These are phyloP conservation scores for Lordiphosa clarofinis DNA, from an alignment of 1,140 invertebrate species.

Conservation along the genomic window DNA sequence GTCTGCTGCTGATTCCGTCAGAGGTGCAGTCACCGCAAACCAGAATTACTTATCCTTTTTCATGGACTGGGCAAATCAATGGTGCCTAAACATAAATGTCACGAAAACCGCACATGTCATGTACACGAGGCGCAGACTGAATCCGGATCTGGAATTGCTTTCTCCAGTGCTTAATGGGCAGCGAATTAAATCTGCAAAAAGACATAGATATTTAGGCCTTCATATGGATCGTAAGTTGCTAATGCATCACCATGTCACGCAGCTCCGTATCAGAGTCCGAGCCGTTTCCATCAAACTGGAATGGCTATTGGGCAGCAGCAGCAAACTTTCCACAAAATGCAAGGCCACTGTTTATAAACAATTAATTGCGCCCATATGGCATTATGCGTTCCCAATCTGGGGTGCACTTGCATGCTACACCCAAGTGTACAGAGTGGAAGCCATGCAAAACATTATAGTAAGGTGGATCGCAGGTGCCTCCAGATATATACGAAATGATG, in stretches of 20 bases:
- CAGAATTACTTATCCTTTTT: too few relatives aligned
- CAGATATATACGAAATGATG: background rate
- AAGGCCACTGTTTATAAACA: background rate
- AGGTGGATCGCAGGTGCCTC: background rate
- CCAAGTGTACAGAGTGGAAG: background rate
- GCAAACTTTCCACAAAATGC: background rate
- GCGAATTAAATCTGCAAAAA: too few relatives aligned
- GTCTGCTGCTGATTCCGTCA: too few relatives aligned
- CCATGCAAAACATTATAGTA: background rate
- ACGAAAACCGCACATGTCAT: too few relatives aligned
- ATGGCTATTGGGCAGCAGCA: background rate
- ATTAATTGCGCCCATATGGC: background rate
- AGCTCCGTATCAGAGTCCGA: background rate
- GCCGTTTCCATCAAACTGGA: too few relatives aligned
- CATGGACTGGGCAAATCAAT: too few relatives aligned
- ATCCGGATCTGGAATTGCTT: too few relatives aligned
- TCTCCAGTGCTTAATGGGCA: too few relatives aligned
- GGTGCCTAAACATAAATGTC: too few relatives aligned
- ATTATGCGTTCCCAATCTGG: conserved; percentile 1
- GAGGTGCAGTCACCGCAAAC: too few relatives aligned
- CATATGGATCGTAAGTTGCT: background rate
- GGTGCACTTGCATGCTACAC: background rate
- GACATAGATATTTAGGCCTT: too few relatives aligned
- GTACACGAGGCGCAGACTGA: too few relatives aligned
- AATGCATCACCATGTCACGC: background rate